Conservation (phyloP, 2,113 vertebrate species). For the Saccopteryx leptura region DNA sequence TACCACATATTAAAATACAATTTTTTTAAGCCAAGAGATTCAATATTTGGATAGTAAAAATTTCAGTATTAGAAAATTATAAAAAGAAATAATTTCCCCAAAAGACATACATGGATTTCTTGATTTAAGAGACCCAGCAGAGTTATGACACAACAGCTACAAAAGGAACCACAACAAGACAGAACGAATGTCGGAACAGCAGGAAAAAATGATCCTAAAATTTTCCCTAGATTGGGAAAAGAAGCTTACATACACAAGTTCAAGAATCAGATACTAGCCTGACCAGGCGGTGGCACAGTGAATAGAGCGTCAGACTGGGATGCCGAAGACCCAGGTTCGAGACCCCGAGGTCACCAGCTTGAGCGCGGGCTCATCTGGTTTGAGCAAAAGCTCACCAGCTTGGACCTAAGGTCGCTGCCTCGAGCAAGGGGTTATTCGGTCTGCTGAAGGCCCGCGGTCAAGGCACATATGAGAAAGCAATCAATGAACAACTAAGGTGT, state of each 20-base stretch:
- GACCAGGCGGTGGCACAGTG: too few relatives aligned
- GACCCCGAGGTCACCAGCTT: too few relatives aligned
- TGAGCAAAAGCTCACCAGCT: too few relatives aligned
- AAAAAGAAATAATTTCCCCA: constrained; percentile 21
- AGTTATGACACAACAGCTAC: neutral
- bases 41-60: neutral
- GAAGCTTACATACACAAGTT: neutral
- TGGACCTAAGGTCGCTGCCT: too few relatives aligned
- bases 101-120: neutral
- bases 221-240: neutral
- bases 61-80: neutral
- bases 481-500: too few relatives aligned
- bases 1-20: neutral
- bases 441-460: too few relatives aligned
- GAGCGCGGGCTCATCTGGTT: too few relatives aligned
- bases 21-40: neutral
- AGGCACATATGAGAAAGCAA: too few relatives aligned
- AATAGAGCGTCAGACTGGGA: too few relatives aligned
- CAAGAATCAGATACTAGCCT: neutral
- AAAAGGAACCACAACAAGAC: constrained; percentile 11
- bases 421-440: too few relatives aligned
- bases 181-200: neutral
- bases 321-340: too few relatives aligned
- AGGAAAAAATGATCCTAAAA: constrained; percentile 6
- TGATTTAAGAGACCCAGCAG: neutral